Percentiles rank a stretch among this genome's conserved stretches.
Evolutionary conservation across 2,888 invertebrate species (phyloP).

Genomic region (Apotomis betuletana): DNA sequence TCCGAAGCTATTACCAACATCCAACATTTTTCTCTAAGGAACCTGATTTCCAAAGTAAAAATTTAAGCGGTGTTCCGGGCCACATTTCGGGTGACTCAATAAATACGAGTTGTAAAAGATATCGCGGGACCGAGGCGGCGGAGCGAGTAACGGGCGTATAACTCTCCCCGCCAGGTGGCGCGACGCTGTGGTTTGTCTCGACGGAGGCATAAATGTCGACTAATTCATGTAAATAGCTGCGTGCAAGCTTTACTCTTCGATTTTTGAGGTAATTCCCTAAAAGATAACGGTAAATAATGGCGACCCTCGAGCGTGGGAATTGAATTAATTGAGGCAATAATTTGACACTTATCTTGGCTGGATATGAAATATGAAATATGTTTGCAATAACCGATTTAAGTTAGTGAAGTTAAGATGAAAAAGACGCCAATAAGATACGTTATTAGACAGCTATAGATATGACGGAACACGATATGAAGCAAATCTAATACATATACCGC

Average conservation of each 20-base stretch:
- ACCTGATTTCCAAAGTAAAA: conserved; percentile 31
- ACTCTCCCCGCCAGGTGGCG: conserved; percentile 76
- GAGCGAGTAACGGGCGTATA: conserved; percentile 80
- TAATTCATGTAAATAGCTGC: conserved; percentile 80
- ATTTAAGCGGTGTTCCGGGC: conserved; percentile 41
- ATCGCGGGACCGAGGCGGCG: conserved; percentile 59
- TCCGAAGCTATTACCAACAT: conserved; percentile 34
- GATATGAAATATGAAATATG: conserved; percentile 16
- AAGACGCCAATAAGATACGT: neutral
- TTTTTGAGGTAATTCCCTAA: conserved; percentile 55
- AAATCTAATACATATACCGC: conserved; percentile 44
- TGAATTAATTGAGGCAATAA: conserved; percentile 41
- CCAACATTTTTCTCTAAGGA: conserved; percentile 29
- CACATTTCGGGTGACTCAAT: conserved; percentile 41
- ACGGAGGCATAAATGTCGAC: conserved; percentile 78
- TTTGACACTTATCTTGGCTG: conserved; percentile 28
- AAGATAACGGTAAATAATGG: conserved; percentile 41
- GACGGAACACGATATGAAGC: conserved; percentile 41
- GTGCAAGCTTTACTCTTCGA: conserved; percentile 57
- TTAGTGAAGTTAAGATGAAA: conserved; percentile 10
- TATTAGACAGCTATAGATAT: neutral
- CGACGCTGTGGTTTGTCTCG: conserved; percentile 74
- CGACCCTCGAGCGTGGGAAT: conserved; percentile 40
- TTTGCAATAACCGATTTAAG: conserved; percentile 7
- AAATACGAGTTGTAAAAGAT: conserved; percentile 44